A percentile compares a stretch with the other conserved stretches of the same genome.
Evolutionary conservation across 2,113 vertebrate genomes (phyloP).

Genomic region (Lepus americanus): DNA sequence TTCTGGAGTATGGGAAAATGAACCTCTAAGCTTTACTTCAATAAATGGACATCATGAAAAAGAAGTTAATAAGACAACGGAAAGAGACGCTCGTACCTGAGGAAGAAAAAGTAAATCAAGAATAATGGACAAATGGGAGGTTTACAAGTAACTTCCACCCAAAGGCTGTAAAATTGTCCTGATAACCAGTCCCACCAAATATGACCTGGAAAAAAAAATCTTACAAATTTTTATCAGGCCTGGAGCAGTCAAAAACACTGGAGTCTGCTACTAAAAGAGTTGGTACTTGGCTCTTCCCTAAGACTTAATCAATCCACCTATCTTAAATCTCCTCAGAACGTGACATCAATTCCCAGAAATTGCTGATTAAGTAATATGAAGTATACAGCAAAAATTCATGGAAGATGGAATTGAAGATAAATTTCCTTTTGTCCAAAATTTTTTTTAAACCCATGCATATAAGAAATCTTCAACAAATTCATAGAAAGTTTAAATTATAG

Average conservation of each 20-base stretch:
- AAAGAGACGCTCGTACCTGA: background rate
- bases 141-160: background rate
- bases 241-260: background rate
- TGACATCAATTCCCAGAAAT: background rate
- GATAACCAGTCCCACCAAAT: background rate
- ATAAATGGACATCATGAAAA: background rate
- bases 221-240: background rate
- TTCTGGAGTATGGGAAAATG: background rate
- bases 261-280: background rate
- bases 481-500: too few species aligned
- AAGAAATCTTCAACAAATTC: too few species aligned
- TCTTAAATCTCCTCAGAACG: background rate
- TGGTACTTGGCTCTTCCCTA: background rate
- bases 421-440: too few species aligned
- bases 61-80: background rate
- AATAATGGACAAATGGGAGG: fast-evolving
- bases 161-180: background rate
- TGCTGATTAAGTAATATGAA: too few species aligned
- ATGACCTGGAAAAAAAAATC: background rate
- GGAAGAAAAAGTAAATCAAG: background rate
- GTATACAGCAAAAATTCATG: too few species aligned
- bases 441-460: too few species aligned
- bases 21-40: background rate
- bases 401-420: too few species aligned
- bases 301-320: background rate